These are phyloP conservation scores for Branchinecta lindahli DNA, from an alignment of 1,140 invertebrate species.

Conservation along the genomic window DNA sequence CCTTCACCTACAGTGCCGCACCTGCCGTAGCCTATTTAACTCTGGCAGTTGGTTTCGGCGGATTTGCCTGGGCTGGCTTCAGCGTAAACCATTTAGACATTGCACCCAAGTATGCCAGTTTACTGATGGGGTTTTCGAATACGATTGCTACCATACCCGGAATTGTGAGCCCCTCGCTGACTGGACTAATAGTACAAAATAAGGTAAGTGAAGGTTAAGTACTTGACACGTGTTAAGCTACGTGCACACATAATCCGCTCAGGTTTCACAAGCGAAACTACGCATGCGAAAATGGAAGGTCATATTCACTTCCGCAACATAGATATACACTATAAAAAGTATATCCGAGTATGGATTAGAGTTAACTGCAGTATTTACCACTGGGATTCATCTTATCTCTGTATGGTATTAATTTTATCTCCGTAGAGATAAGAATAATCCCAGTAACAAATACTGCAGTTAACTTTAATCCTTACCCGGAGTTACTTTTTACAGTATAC, in stretches of 20 bases:
- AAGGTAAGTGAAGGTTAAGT: constrained; percentile 33
- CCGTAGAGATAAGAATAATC: too few species aligned
- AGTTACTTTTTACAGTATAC: too few species aligned
- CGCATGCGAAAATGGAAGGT: too few species aligned
- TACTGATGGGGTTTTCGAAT: constrained; percentile 73
- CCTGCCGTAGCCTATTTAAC: constrained; percentile 58
- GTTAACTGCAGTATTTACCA: too few species aligned
- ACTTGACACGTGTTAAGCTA: neutral
- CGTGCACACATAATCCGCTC: neutral
- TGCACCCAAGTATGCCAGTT: constrained; percentile 60
- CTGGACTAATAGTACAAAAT: constrained; percentile 55
- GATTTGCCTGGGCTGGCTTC: constrained; percentile 74
- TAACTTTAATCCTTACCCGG: too few species aligned
- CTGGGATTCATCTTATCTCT: too few species aligned
- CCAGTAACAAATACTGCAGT: too few species aligned
- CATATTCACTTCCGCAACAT: too few species aligned
- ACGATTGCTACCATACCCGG: constrained; percentile 74
- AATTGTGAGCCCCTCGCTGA: constrained; percentile 62
- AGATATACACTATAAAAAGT: too few species aligned
- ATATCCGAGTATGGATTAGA: too few species aligned
- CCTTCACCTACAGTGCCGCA: constrained; percentile 44
- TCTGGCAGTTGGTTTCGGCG: constrained; percentile 68
- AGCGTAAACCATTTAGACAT: constrained; percentile 75
- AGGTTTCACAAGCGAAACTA: too few species aligned
- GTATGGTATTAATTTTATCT: too few species aligned